A percentile compares a stretch with the other conserved stretches of the same genome.
Evolutionary conservation across 1,140 invertebrate genomes (phyloP).

Genomic region (Dendrolimus kikuchii): DNA sequence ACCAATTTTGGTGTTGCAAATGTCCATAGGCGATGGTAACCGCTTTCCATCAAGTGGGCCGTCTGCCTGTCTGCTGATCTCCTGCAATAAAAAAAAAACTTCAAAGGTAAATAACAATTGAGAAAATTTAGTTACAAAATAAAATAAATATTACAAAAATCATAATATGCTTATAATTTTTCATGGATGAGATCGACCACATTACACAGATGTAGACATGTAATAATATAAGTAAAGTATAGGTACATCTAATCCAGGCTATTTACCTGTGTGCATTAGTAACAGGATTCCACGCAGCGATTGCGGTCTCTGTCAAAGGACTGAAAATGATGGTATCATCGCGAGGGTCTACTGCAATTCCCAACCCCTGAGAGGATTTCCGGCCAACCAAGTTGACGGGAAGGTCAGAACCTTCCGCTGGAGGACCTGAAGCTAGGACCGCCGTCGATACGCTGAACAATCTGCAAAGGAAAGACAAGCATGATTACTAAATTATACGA

Average conservation of each 20-base stretch:
- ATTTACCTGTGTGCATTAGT: slow-evolving; percentile 70
- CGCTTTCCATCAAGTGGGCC: too few relatives aligned
- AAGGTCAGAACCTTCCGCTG: slow-evolving; percentile 77
- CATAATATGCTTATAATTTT: too few relatives aligned
- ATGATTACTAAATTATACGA: not conserved
- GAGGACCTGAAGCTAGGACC: slow-evolving; percentile 79
- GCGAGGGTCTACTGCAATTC: slow-evolving; percentile 77
- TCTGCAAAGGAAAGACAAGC: slow-evolving; percentile 46
- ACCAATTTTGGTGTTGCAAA: too few relatives aligned
- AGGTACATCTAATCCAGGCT: not conserved
- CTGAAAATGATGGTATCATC: slow-evolving; percentile 83
- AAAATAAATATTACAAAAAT: too few relatives aligned
- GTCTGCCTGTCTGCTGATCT: too few relatives aligned
- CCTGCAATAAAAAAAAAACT: too few relatives aligned
- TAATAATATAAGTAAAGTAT: not conserved
- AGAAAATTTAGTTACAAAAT: too few relatives aligned
- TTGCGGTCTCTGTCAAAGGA: slow-evolving; percentile 82
- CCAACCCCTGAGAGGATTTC: slow-evolving; percentile 87
- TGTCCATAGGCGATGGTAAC: too few relatives aligned
- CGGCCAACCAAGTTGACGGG: slow-evolving; percentile 83
- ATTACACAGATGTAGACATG: too few relatives aligned
- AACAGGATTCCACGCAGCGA: slow-evolving; percentile 83
- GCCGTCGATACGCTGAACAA: slow-evolving; percentile 83
- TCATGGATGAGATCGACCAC: too few relatives aligned
- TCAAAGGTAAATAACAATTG: too few relatives aligned